Evolutionary conservation across 53 echinoderm and acorn worm species (phyloP).

Genomic region (Apostichopus leukothele): DNA sequence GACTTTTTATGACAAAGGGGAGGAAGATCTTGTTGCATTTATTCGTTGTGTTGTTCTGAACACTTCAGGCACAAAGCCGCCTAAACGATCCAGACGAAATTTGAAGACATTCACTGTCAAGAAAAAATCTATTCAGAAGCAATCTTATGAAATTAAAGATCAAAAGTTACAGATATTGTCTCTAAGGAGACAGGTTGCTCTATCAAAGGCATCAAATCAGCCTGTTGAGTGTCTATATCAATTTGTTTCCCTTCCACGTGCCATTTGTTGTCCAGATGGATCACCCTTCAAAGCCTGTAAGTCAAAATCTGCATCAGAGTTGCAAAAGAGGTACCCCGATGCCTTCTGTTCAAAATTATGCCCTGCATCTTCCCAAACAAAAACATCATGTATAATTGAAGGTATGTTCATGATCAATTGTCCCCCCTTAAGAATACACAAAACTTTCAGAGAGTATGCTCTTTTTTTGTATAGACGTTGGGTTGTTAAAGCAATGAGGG

Average conservation of each 20-base stretch:
- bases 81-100: not conserved
- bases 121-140: not conserved
- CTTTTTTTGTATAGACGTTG: constrained; percentile 6
- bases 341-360: not conserved
- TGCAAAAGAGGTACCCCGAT: constrained; percentile 3
- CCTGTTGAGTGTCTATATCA: constrained; percentile 14
- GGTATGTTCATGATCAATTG: constrained; percentile 40
- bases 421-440: constrained; percentile 14
- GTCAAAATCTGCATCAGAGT: not conserved
- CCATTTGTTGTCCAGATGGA: constrained; percentile 14
- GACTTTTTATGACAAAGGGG: not conserved
- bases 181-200: constrained; percentile 13
- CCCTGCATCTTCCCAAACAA: not conserved
- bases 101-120: constrained; percentile 5
- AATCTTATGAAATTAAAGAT: not conserved
- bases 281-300: constrained; percentile 3
- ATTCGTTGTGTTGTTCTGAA: constrained; percentile 22
- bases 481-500: not conserved
- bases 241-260: constrained; percentile 23
- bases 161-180: constrained; percentile 21
- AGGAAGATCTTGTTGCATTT: not conserved
- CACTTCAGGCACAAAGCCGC: not conserved
- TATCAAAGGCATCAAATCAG: constrained; percentile 7
- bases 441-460: constrained; percentile 13
- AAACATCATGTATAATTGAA: constrained; percentile 34